Base-by-base conservation (phyloP, 2,113 vertebrate genomes). In the Burhinus oedicnemus region DNA sequence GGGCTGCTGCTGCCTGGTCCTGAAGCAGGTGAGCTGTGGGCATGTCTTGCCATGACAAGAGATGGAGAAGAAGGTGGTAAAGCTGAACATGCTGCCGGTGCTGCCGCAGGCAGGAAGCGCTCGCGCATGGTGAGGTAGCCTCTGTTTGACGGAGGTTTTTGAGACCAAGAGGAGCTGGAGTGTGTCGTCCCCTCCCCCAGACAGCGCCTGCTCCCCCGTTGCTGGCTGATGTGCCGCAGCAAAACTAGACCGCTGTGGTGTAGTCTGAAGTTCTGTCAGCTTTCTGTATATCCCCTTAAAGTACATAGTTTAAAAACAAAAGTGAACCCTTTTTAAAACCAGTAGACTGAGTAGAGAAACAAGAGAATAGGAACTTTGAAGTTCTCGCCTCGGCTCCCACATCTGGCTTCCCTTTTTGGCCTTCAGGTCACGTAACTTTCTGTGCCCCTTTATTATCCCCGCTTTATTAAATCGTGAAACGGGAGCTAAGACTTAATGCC, bases 381-480 rank as follows among this genome's bases (percentile, higher is more conserved):
- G 74, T 70, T 71, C 52, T 3, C 5, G 61, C 77, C 83, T 54
- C 15, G 2, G 45, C 68, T 89, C 71, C 54, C 58, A 60, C 51
- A 83, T 69, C 40, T 90, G 66, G 23, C 71, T 95, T 95, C 92
- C 92, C 58, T 83, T 93, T 89, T 93, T 36, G 54, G 55, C 88
- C 49, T 64, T 64, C 27, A 21, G 47, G 47, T 81, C n/a, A 12
- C 3, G 1, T 47, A 68, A 29, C 47, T 82, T 51, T 68, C 40
- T 61, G 32, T 72, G 57, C 19, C 47, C 27, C 54, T 23, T 38
- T 21, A 19, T 74, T 44, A n/a, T 45, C 76, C 47, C 21, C 0
- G 1, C 49, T 75, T 32, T 51, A 47, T 71, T 62, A 81, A 83
- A 58, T n/a, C 15, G 5, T 10, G 15, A 29, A 32, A 15, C 7